These are phyloP conservation scores for Coregonus clupeaformis DNA, from an alignment of 2,113 vertebrate species.

Conservation along the genomic window DNA sequence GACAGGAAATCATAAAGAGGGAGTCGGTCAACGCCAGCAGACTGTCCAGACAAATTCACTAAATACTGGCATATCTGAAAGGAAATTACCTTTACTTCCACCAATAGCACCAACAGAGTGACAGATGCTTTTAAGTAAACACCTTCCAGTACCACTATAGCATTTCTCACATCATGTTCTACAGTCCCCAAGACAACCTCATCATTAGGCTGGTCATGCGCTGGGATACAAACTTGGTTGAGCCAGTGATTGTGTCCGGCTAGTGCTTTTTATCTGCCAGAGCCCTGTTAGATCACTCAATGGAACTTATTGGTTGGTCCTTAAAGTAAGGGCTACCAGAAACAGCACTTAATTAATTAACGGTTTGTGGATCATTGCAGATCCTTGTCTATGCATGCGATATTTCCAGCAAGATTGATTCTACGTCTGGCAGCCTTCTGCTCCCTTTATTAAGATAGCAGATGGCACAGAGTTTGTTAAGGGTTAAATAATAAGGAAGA, in stretches of 20 bases:
- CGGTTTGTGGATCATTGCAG: slow-evolving; percentile 21
- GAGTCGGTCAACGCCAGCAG: not conserved
- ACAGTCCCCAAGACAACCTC: not conserved
- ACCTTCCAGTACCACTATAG: not conserved
- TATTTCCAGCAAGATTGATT: slow-evolving; percentile 20
- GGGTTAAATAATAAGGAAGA: slow-evolving; percentile 2
- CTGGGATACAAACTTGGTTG: not conserved
- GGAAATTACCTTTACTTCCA: not conserved
- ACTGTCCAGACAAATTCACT: not conserved
- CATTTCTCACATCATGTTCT: not conserved
- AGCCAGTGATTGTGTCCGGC: slow-evolving; percentile 1
- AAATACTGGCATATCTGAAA: not conserved
- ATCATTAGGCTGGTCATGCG: not conserved
- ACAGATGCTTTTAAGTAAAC: not conserved
- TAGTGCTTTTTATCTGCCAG: not conserved
- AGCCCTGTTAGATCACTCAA: not conserved
- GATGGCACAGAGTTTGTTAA: slow-evolving; percentile 15
- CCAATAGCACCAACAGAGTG: not conserved
- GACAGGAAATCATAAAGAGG: not conserved
- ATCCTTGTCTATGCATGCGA: slow-evolving; percentile 12
- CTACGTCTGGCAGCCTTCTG: slow-evolving; percentile 18
- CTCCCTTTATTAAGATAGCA: slow-evolving; percentile 25
- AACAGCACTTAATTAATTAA: slow-evolving; percentile 27
- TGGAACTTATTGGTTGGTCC: not conserved
- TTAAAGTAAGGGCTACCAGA: slow-evolving; percentile 1